These are phyloP conservation scores for Sandelia bainsii DNA, from an alignment of 2,797 vertebrate species.

Conservation along the genomic window DNA sequence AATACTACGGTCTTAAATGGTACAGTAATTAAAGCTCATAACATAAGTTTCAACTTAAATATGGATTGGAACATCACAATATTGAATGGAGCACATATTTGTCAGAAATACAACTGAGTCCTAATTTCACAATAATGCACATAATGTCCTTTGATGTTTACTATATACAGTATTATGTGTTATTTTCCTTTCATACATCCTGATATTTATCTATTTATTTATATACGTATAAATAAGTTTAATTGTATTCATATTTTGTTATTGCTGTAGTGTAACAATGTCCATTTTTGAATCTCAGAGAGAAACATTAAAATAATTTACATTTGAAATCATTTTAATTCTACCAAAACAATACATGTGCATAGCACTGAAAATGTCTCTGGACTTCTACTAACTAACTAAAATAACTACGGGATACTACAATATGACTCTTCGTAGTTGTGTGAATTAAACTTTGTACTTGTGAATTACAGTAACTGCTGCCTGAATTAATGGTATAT, in stretches of 20 bases:
- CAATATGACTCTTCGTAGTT: neutral
- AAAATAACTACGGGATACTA: neutral
- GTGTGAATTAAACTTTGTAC: neutral
- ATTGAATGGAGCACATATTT: no score
- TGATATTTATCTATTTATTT: neutral
- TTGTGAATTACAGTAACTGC: neutral
- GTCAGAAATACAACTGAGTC: no score
- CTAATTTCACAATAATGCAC: neutral
- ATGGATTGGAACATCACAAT: neutral
- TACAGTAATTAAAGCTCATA: neutral
- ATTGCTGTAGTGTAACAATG: neutral
- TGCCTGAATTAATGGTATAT: neutral
- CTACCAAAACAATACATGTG: neutral
- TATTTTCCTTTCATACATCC: neutral
- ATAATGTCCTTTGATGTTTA: neutral
- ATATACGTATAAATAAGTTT: no score
- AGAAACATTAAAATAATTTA: neutral
- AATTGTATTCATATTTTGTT: neutral
- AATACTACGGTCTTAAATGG: neutral
- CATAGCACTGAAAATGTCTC: neutral
- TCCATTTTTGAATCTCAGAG: neutral
- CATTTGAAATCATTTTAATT: neutral
- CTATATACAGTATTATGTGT: neutral
- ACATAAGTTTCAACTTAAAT: neutral
- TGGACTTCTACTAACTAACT: neutral